phyloP scores from a whole-genome alignment of 2,888 invertebrate species.

The Hedya salicella region DNA sequence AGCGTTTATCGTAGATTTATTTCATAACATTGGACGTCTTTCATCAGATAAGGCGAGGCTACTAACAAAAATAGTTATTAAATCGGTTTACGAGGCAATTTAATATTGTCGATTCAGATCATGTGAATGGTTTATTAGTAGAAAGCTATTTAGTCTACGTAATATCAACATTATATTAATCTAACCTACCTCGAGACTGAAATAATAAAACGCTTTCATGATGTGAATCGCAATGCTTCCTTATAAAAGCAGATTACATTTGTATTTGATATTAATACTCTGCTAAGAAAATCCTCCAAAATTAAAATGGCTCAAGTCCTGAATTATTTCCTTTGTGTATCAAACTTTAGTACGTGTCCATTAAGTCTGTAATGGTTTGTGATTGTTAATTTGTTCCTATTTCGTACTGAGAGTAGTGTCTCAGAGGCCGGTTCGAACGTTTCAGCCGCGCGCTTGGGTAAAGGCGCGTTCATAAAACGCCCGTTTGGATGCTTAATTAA shows the following conservation, averaged over 20 bases:
- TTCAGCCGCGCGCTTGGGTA: conserved; percentile 42
- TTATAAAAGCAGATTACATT: conserved; percentile 30
- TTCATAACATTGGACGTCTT: no score
- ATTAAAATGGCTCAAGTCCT: conserved; percentile 48
- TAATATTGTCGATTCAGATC: neutral
- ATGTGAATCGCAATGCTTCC: conserved; percentile 32
- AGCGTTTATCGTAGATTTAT: no score
- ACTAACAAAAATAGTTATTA: neutral
- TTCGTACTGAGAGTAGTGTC: conserved; percentile 15
- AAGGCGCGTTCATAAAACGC: conserved; percentile 39
- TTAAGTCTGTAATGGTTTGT: conserved; percentile 1
- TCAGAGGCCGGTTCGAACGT: conserved; percentile 22
- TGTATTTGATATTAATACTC: conserved; percentile 43
- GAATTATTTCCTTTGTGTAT: neutral
- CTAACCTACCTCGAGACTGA: conserved; percentile 17
- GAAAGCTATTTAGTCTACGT: neutral
- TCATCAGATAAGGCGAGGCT: no score
- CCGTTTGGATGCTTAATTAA: conserved; percentile 31
- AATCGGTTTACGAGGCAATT: neutral
- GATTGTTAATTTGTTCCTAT: conserved; percentile 3
- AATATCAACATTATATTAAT: conserved; percentile 3
- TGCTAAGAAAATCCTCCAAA: conserved; percentile 49
- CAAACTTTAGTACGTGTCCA: neutral
- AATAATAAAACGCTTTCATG: conserved; percentile 35
- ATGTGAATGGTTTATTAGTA: conserved; percentile 2